Base-by-base conservation (phyloP, 2,888 invertebrate species). In the Crematogaster levior region DNA sequence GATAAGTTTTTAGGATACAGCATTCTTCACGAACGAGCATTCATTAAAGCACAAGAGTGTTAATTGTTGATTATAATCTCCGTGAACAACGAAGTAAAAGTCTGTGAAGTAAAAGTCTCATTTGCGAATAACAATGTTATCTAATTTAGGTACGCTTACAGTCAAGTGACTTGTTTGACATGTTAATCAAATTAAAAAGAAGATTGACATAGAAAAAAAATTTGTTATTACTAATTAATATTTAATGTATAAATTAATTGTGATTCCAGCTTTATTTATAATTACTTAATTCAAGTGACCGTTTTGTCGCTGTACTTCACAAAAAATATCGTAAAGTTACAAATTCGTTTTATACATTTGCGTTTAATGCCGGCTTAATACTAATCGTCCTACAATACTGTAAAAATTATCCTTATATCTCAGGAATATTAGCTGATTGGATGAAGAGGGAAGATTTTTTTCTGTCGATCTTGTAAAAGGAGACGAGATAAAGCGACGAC, bases 1-100 rank as follows among this genome's bases (percentile, higher is more conserved):
- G 85, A 77, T 83, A 83, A 85, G 75, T 77, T 85, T 83, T 85
- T 83, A 83, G 70, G 65, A 73, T 48, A 65, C 40, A 66, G 24
- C 12, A n/a, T n/a, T 51, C 27, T 12, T 66, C 58, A 24, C 48
- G 53, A 61, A 43, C 56, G 61, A 43, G 82, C 40, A 80, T 85
- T 83, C 83, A 77, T 85, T 83, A 85, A 81, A 72, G 65, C 75
- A 72, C 65, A 70, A 72, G 56, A 34, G 48, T 72, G 81, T 83
- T 85, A 83, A 80, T 85, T 85, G 80, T 61, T 60, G 63, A 58
- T 60, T 51, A 61, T 66, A 83, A 85, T 83, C 81, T 83, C 37
- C 46, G 37, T 0, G 74, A 80, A 58, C 48, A 63, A 65, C 68
- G 56, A n/a, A n/a, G n/a, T n/a, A n/a, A 74, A 40, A 46, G 27